Conservation (phyloP, 2,797 vertebrate genomes). For the Typhlichthys subterraneus region DNA sequence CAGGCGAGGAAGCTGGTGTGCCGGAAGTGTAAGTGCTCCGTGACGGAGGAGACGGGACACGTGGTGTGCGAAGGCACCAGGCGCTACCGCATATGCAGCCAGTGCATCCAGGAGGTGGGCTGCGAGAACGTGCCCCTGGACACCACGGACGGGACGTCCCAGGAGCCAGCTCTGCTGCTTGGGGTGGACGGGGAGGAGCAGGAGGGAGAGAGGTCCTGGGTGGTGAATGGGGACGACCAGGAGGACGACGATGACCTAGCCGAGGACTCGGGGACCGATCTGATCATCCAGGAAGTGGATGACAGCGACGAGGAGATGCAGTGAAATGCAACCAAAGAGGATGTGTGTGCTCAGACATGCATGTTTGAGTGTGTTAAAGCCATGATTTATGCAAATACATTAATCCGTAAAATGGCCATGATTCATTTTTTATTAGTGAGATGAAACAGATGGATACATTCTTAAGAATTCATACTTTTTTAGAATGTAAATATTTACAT, state of each 20-base stretch:
- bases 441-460: constrained; percentile 13
- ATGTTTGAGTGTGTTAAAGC: constrained; percentile 43
- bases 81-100: constrained; percentile 90
- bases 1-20: constrained; percentile 96
- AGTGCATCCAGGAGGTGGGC: constrained; percentile 90
- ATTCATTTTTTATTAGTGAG: constrained; percentile 11
- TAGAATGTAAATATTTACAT: constrained; percentile 22
- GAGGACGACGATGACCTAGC: constrained; percentile 85
- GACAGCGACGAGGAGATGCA: constrained; percentile 92
- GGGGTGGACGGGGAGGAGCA: constrained; percentile 84
- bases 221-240: constrained; percentile 83
- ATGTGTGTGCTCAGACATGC: constrained; percentile 4
- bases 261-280: constrained; percentile 89
- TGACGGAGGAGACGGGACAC: constrained; percentile 90
- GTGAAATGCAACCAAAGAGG: constrained; percentile 59
- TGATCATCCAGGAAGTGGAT: constrained; percentile 95
- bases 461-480: constrained; percentile 14
- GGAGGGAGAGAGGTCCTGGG: constrained; percentile 85
- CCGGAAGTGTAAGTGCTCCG: constrained; percentile 93
- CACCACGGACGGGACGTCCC: constrained; percentile 59
- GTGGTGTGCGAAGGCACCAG: constrained; percentile 94
- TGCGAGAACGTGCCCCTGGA: constrained; percentile 87
- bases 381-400: constrained; percentile 48
- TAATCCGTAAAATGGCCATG: constrained; percentile 41
- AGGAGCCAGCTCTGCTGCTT: constrained; percentile 80